Conservation (phyloP, 2,888 invertebrate species). For the Apamea monoglypha region DNA sequence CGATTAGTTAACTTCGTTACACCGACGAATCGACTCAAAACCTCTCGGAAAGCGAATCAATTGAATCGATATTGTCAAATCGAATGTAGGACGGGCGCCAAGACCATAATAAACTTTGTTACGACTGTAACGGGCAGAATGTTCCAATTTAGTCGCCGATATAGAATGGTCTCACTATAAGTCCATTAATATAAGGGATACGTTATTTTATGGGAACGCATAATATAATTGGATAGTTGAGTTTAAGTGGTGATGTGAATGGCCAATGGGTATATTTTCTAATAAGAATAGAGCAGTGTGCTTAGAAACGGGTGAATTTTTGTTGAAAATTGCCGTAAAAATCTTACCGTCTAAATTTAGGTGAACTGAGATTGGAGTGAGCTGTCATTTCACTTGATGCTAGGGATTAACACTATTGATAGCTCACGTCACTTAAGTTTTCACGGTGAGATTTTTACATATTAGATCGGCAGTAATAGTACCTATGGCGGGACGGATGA, state of each 20-base stretch:
- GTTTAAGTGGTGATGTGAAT: constrained; percentile 28
- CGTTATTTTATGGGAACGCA: constrained; percentile 44
- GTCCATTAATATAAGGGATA: constrained; percentile 55
- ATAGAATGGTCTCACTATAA: constrained; percentile 69
- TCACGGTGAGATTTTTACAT: too few relatives aligned
- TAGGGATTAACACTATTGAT: too few relatives aligned
- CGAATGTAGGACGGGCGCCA: constrained; percentile 87
- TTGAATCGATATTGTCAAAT: constrained; percentile 82
- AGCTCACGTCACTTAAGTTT: too few relatives aligned
- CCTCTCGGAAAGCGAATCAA: constrained; percentile 77
- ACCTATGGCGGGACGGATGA: too few relatives aligned
- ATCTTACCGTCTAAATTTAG: too few relatives aligned
- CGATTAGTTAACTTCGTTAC: constrained; percentile 71
- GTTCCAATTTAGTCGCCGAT: constrained; percentile 74
- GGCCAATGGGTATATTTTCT: constrained; percentile 7
- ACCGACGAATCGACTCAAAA: constrained; percentile 71
- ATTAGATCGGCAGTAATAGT: too few relatives aligned
- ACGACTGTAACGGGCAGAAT: constrained; percentile 71
- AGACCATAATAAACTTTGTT: constrained; percentile 83
- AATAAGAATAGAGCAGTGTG: background rate
- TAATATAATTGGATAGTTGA: constrained; percentile 50
- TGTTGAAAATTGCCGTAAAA: too few relatives aligned
- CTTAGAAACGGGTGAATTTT: background rate
- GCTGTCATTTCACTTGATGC: too few relatives aligned
- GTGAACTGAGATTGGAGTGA: too few relatives aligned